Percentiles rank a stretch among this genome's conserved stretches.
phyloP scores from a whole-genome alignment of 2,888 invertebrate genomes.

The Hydraecia micacea region DNA sequence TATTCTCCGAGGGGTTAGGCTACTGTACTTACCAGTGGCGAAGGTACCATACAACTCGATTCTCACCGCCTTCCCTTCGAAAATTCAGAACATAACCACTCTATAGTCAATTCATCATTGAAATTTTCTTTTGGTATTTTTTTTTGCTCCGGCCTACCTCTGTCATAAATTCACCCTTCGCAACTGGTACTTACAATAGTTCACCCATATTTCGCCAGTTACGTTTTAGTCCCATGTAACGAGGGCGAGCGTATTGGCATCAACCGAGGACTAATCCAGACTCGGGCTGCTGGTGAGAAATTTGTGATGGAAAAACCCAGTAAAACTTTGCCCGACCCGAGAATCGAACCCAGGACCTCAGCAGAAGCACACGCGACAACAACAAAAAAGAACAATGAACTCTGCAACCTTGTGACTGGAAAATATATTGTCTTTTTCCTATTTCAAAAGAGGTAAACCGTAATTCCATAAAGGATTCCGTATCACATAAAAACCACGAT shows the following conservation, averaged over 20 bases:
- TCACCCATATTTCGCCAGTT: too few species aligned
- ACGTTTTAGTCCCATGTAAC: not conserved
- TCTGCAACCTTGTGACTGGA: not conserved
- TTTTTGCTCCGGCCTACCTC: too few species aligned
- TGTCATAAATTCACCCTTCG: too few species aligned
- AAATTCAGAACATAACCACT: too few species aligned
- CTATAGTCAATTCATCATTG: too few species aligned
- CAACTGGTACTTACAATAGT: too few species aligned
- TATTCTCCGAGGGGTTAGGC: not conserved
- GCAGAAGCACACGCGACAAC: not conserved
- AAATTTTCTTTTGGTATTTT: too few species aligned
- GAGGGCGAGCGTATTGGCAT: not conserved
- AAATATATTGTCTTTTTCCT: not conserved
- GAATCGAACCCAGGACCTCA: not conserved
- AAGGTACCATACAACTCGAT: too few species aligned
- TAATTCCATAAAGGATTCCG: conserved; percentile 6
- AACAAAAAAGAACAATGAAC: not conserved
- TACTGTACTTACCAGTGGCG: not conserved
- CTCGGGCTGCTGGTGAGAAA: not conserved
- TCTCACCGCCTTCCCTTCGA: too few species aligned
- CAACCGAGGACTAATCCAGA: not conserved
- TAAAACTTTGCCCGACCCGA: not conserved
- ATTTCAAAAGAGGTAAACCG: not conserved
- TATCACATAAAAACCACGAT: conserved; percentile 14
- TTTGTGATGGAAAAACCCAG: not conserved